phyloP scores from a whole-genome alignment of 2,888 invertebrate genomes.

The Apocheima hispidaria region DNA sequence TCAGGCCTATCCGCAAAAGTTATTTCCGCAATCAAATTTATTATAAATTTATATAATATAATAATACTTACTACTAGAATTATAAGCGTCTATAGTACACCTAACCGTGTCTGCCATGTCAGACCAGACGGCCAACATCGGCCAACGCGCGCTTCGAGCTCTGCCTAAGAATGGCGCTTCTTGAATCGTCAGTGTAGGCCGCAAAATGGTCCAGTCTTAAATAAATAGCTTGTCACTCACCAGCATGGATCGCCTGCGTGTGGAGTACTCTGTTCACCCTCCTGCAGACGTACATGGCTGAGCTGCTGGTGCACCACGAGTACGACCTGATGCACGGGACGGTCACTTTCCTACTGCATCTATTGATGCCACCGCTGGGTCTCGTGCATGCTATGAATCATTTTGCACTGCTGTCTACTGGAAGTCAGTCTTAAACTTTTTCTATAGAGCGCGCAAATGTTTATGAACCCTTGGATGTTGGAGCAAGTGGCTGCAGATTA shows the following conservation, averaged over 20 bases:
- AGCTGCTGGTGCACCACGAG: constrained; percentile 68
- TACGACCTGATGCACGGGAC: constrained; percentile 57
- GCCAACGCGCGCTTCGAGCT: too few species aligned
- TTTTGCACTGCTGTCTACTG: constrained; percentile 72
- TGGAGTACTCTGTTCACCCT: constrained; percentile 71
- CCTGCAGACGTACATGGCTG: constrained; percentile 70
- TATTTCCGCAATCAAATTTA: neutral
- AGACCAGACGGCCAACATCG: too few species aligned
- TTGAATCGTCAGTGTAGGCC: too few species aligned
- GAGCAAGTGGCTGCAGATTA: too few species aligned
- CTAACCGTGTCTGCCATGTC: too few species aligned
- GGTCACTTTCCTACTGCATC: constrained; percentile 61
- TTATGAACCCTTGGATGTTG: too few species aligned
- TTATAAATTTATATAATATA: too few species aligned
- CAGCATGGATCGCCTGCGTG: constrained; percentile 67
- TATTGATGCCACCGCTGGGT: constrained; percentile 71
- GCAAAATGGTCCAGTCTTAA: too few species aligned
- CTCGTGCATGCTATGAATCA: constrained; percentile 71
- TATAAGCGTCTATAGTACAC: too few species aligned
- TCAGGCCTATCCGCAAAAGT: neutral
- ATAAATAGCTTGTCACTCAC: constrained; percentile 22
- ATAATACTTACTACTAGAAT: too few species aligned
- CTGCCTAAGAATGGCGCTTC: too few species aligned
- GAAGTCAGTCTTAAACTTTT: constrained; percentile 56
- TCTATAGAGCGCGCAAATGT: too few species aligned